Evolutionary conservation across 30 jellyfish, hydroid and myxozoan species (phyloP).

Genomic region (Cassiopea andromeda): DNA sequence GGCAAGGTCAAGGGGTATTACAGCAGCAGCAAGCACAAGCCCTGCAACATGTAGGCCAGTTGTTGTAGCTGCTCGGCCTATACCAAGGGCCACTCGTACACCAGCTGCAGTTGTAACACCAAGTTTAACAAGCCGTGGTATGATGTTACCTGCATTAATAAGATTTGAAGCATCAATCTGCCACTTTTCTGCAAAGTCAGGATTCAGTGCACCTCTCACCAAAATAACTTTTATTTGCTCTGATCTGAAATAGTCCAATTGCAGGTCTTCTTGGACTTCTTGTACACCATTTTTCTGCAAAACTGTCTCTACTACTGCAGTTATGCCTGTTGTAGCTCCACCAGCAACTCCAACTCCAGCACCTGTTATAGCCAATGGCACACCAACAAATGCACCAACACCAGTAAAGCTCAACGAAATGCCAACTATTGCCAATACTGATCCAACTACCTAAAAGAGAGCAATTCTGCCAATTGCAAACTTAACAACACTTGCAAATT

Average conservation of each 20-base stretch:
- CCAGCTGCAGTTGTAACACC: constrained; percentile 64
- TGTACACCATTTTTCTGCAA: constrained; percentile 31
- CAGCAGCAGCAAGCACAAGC: constrained; percentile 38
- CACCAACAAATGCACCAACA: constrained; percentile 60
- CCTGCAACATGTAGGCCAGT: constrained; percentile 72
- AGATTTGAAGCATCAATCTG: constrained; percentile 16
- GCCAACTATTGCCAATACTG: constrained; percentile 41
- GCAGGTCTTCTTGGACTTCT: constrained; percentile 17
- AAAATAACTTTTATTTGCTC: constrained; percentile 46
- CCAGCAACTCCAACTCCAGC: constrained; percentile 53
- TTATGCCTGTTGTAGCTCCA: constrained; percentile 35
- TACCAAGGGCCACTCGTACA: constrained; percentile 33
- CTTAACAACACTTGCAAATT: too few relatives aligned
- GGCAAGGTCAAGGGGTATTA: constrained; percentile 64
- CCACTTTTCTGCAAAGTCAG: constrained; percentile 46
- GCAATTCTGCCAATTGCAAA: not conserved
- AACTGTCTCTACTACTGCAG: constrained; percentile 26
- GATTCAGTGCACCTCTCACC: constrained; percentile 38
- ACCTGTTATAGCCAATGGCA: constrained; percentile 61
- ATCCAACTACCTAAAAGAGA: constrained; percentile 17
- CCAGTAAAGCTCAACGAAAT: constrained; percentile 41
- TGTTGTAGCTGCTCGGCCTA: constrained; percentile 61
- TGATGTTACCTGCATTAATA: not conserved
- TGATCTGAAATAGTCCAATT: constrained; percentile 33
- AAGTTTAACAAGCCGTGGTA: constrained; percentile 41